phyloP scores from a whole-genome alignment of 2,113 vertebrate genomes.

The Malurus melanocephalus region DNA sequence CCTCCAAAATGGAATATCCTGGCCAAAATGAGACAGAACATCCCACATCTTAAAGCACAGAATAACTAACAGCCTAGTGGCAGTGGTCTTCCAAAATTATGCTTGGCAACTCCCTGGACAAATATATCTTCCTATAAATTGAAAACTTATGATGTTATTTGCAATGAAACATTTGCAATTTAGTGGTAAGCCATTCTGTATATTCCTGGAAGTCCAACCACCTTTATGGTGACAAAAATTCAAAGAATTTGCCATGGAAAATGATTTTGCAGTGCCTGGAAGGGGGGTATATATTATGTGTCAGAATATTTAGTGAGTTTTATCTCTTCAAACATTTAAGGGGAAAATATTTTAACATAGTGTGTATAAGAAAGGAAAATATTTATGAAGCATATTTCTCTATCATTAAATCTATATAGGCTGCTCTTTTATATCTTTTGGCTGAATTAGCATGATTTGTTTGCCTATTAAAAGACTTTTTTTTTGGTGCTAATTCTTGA shows the following conservation, averaged over 20 bases:
- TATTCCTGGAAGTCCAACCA: background rate
- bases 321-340: background rate
- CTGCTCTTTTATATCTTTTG: background rate
- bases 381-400: background rate
- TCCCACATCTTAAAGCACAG: background rate
- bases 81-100: background rate
- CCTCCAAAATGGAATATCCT: background rate
- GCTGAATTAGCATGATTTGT: background rate
- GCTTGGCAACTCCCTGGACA: background rate
- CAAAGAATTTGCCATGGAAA: background rate
- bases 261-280: background rate
- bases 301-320: background rate
- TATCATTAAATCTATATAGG: background rate
- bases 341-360: background rate
- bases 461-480: background rate
- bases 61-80: background rate
- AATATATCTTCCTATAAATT: background rate
- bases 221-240: background rate
- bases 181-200: background rate
- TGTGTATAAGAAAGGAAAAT: background rate
- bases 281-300: background rate
- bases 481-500: background rate
- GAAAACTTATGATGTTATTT: background rate
- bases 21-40: background rate
- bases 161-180: background rate